Percentiles rank a stretch among this genome's conserved stretches.
These are phyloP conservation scores for Manduca sexta DNA, from an alignment of 1,140 invertebrate species.

Conservation along the genomic window DNA sequence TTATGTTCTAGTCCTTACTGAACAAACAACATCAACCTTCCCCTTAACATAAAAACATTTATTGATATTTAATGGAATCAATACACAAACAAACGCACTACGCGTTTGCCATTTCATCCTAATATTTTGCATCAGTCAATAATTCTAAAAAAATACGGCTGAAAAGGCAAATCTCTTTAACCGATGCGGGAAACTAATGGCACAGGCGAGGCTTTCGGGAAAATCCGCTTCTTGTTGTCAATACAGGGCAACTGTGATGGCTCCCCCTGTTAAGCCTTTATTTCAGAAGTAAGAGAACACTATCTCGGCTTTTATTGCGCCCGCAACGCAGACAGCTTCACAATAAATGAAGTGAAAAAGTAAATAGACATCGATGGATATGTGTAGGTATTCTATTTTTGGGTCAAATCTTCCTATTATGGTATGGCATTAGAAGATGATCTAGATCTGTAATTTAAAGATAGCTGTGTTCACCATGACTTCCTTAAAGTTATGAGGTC, in stretches of 20 bases:
- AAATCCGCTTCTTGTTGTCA: conserved; percentile 72
- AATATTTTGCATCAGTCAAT: conserved; percentile 63
- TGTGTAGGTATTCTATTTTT: neutral
- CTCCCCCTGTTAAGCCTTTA: conserved; percentile 67
- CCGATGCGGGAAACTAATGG: conserved; percentile 71
- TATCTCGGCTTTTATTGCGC: conserved; percentile 60
- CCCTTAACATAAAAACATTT: neutral
- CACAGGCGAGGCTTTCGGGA: conserved; percentile 67
- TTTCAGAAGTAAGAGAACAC: conserved; percentile 61
- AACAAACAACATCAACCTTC: neutral
- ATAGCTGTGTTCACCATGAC: too few relatives aligned
- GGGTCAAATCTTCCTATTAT: too few relatives aligned
- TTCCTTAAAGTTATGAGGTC: too few relatives aligned
- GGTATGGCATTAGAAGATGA: too few relatives aligned
- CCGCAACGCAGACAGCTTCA: conserved; percentile 34
- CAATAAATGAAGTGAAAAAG: conserved; percentile 25
- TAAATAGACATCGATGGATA: conserved; percentile 21
- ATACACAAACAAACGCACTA: neutral
- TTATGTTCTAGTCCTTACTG: neutral
- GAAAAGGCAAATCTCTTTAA: conserved; percentile 69
- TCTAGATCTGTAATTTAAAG: too few relatives aligned
- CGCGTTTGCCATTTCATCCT: conserved; percentile 38
- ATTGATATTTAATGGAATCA: neutral
- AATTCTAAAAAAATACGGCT: conserved; percentile 62
- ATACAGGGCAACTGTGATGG: conserved; percentile 65